Evolutionary conservation across 2,888 invertebrate species (phyloP).

Genomic region (Noctuana brunneofusca): DNA sequence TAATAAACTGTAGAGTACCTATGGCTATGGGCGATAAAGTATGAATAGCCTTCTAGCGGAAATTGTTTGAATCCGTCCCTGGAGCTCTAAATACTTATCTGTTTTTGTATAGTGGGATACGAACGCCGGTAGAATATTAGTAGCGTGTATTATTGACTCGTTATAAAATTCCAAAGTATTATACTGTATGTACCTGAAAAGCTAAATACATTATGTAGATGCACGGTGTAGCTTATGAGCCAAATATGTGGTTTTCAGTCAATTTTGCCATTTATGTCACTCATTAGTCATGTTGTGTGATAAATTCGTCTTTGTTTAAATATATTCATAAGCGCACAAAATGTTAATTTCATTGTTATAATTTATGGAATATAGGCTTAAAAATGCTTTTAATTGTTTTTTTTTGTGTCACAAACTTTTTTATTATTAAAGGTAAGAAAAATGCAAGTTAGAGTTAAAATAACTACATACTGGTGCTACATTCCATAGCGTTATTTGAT

Average conservation of each 20-base stretch:
- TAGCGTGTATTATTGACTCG: not conserved
- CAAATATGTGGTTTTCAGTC: slow-evolving; percentile 16
- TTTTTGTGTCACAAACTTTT: too few relatives aligned
- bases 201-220: slow-evolving; percentile 14
- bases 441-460: too few relatives aligned
- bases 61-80: too few relatives aligned
- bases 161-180: slow-evolving; percentile 28
- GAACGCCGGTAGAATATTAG: not conserved
- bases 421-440: too few relatives aligned
- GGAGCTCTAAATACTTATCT: too few relatives aligned
- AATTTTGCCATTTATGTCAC: slow-evolving; percentile 28
- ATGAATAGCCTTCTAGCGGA: too few relatives aligned
- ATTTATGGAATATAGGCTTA: slow-evolving; percentile 32
- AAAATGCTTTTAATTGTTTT: slow-evolving; percentile 10
- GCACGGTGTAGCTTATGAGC: slow-evolving; percentile 9
- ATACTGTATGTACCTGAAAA: slow-evolving; percentile 33
- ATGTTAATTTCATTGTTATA: slow-evolving; percentile 30
- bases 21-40: too few relatives aligned
- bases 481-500: too few relatives aligned
- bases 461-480: too few relatives aligned
- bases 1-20: too few relatives aligned
- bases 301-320: slow-evolving; percentile 25
- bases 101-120: not conserved
- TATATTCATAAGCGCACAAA: slow-evolving; percentile 32
- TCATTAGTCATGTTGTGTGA: slow-evolving; percentile 31